A percentile compares a stretch with the other conserved stretches of the same genome.
Conservation (phyloP, 92 coral and sea anemone species). For the Epizoanthus stellaris region DNA sequence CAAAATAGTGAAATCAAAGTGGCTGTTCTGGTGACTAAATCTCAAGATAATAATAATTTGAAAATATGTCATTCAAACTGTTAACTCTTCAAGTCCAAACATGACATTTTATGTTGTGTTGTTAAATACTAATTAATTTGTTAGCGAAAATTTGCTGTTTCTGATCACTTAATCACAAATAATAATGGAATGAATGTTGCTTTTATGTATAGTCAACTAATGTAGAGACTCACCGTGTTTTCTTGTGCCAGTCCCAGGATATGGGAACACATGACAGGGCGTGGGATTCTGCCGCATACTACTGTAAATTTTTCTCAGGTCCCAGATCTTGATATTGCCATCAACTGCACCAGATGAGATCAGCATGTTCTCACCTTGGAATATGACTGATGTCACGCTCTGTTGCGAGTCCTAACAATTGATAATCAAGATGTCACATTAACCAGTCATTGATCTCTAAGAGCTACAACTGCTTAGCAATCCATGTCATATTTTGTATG, state of each 20-base stretch:
- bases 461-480: too few relatives aligned
- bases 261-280: slow-evolving; percentile 87
- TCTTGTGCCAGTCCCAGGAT: slow-evolving; percentile 89
- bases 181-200: too few relatives aligned
- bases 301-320: slow-evolving; percentile 87
- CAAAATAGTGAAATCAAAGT: background rate
- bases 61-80: too few relatives aligned
- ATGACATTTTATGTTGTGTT: too few relatives aligned
- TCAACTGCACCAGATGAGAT: slow-evolving; percentile 98
- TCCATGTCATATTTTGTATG: too few relatives aligned
- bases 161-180: too few relatives aligned
- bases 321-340: slow-evolving; percentile 98
- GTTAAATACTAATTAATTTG: too few relatives aligned
- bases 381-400: slow-evolving; percentile 92
- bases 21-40: too few relatives aligned
- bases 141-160: too few relatives aligned
- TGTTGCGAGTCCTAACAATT: slow-evolving; percentile 82
- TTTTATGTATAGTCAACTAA: background rate
- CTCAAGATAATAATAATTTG: too few relatives aligned
- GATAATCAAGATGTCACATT: background rate
- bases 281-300: slow-evolving; percentile 69
- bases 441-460: background rate
- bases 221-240: slow-evolving; percentile 80
- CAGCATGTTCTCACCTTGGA: slow-evolving; percentile 81
- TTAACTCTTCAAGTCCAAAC: too few relatives aligned